phyloP scores from a whole-genome alignment of 2,888 invertebrate genomes.

The Drosophila stalkeri region DNA sequence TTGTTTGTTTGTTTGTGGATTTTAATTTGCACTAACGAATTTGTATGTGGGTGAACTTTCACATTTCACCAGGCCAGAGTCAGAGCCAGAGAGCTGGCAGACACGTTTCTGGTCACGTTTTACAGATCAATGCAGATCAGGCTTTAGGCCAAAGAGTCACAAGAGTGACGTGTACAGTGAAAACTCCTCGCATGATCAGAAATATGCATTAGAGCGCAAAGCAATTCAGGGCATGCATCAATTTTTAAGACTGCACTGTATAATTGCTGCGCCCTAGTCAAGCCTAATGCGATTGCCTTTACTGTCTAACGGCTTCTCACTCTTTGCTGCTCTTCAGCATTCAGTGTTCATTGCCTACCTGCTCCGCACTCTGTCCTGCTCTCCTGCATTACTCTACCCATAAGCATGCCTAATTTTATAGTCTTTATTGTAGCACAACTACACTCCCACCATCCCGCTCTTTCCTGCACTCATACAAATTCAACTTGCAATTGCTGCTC shows the following conservation, averaged over 20 bases:
- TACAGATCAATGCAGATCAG: conserved; percentile 16
- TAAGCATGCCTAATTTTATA: neutral
- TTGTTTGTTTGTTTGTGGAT: conserved; percentile 50
- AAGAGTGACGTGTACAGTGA: conserved; percentile 22
- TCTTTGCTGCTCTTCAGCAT: too few species aligned
- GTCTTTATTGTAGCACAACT: neutral
- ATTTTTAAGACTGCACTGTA: neutral
- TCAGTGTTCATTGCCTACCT: too few species aligned
- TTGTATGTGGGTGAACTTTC: conserved; percentile 83
- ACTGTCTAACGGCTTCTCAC: neutral
- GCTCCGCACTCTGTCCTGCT: neutral
- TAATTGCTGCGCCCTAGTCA: too few species aligned
- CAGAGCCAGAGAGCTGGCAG: neutral
- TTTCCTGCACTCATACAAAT: neutral
- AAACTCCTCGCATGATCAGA: neutral
- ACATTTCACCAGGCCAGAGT: conserved; percentile 64
- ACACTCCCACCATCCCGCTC: neutral
- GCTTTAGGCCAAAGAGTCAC: conserved; percentile 18
- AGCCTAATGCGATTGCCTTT: neutral
- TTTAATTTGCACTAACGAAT: conserved; percentile 69
- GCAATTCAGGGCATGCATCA: neutral
- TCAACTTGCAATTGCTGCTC: neutral
- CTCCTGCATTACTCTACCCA: neutral
- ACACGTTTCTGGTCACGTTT: conserved; percentile 77
- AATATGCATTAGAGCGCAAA: neutral